Conservation (phyloP, 2,113 vertebrate genomes). For the Megatriorchis doriae region DNA sequence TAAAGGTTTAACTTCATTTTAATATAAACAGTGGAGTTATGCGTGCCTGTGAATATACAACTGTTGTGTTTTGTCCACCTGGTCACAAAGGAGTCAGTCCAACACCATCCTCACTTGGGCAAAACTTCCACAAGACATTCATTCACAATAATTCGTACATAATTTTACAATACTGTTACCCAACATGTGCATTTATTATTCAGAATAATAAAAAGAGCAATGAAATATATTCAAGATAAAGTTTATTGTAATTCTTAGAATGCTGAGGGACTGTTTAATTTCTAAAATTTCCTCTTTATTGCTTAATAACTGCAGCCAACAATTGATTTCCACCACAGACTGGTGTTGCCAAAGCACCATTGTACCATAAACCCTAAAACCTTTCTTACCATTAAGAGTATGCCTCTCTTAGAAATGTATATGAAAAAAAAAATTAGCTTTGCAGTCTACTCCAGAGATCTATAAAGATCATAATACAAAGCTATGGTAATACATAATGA, state of each 20-base stretch:
- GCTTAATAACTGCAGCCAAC: not conserved
- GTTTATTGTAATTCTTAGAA: not conserved
- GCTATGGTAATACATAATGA: not conserved
- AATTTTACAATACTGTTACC: not conserved
- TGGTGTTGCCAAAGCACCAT: not conserved
- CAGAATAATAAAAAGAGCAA: not conserved
- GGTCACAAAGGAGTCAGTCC: not conserved
- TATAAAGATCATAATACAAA: not conserved
- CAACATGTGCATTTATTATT: not conserved
- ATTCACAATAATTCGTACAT: not conserved
- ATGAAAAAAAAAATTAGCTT: not conserved
- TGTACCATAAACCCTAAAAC: not conserved
- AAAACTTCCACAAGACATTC: not conserved
- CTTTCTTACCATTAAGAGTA: not conserved
- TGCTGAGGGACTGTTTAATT: not conserved
- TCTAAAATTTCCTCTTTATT: not conserved
- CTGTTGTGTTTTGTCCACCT: not conserved
- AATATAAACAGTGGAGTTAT: not conserved
- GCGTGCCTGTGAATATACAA: not conserved
- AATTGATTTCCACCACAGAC: not conserved
- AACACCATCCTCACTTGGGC: not conserved
- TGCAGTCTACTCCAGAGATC: not conserved
- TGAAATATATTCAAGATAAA: not conserved
- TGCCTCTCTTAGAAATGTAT: not conserved
- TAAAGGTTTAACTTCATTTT: not conserved